These are phyloP conservation scores for Amorpha juglandis DNA, from an alignment of 2,888 invertebrate genomes.

Conservation along the genomic window DNA sequence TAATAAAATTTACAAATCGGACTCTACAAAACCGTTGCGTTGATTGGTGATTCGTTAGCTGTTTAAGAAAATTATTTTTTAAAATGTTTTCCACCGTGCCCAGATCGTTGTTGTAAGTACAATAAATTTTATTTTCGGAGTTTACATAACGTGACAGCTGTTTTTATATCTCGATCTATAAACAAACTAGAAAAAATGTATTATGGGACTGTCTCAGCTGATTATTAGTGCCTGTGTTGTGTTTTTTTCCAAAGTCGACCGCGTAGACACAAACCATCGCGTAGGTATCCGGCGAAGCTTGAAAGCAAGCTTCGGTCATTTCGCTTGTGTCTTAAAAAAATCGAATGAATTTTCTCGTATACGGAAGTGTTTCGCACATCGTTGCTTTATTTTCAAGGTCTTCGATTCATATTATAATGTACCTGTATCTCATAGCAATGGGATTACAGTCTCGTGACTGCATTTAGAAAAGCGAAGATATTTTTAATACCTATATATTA, in stretches of 20 bases:
- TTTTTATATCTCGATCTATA: slow-evolving; percentile 63
- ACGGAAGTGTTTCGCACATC: slow-evolving; percentile 35
- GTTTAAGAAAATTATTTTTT: slow-evolving; percentile 67
- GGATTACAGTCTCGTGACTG: slow-evolving; percentile 24
- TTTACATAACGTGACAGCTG: slow-evolving; percentile 83
- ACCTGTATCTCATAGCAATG: slow-evolving; percentile 28
- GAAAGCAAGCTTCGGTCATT: slow-evolving; percentile 11
- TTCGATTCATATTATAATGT: slow-evolving; percentile 25
- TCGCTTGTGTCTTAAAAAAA: not conserved
- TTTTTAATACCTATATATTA: slow-evolving; percentile 5
- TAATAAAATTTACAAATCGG: slow-evolving; percentile 45
- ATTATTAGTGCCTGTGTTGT: slow-evolving; percentile 28
- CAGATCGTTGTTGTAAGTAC: slow-evolving; percentile 78
- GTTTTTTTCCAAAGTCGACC: slow-evolving; percentile 21
- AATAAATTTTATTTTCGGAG: slow-evolving; percentile 73
- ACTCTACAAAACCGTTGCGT: slow-evolving; percentile 48
- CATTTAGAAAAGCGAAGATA: slow-evolving; percentile 16
- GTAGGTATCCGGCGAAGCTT: not conserved
- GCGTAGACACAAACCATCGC: not conserved
- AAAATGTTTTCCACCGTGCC: slow-evolving; percentile 80
- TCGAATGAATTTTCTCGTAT: slow-evolving; percentile 29
- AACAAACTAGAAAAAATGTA: slow-evolving; percentile 48
- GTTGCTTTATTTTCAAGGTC: slow-evolving; percentile 38
- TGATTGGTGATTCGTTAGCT: slow-evolving; percentile 44
- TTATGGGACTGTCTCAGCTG: slow-evolving; percentile 30